Evolutionary conservation across 2,888 invertebrate species (phyloP), one percentile per base, ranked within the genome.

Genomic region (Lasioglossum lativentre): DNA sequence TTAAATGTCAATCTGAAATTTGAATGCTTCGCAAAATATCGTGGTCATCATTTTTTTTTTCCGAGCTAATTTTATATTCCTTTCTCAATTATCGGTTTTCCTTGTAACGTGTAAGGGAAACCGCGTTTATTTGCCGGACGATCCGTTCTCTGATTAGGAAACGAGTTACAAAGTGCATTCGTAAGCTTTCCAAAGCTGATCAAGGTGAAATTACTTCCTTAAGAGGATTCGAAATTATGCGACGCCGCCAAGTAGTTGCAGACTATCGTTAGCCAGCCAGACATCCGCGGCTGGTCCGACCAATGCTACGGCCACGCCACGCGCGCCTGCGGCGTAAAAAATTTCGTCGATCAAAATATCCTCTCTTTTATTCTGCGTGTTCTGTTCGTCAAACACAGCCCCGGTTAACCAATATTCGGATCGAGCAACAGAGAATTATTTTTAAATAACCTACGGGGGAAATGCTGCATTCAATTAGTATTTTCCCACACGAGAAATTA

Each of bases 211-310:
- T 34, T 27, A 34, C 63, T 34, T 38, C 8, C 14, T 63, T 74
- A 82, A 59, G 71, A 63, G 83, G 79, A 83, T 86, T 80, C 71
- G n/a, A 80, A 80, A 84, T 83, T 56, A 71, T 42, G n/a, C 76
- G 16, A 30, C 27, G 71, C 45, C 0, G 27, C 5, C 0, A 68
- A 81, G 86, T 85, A 74, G 82, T 81, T 66, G 30, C 2, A 77
- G 68, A 76, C 82, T 52, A n/a, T 71, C 63, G 23, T 52, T 79
- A 56, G 86, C 71, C 85, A 30, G 78, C 74, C 75, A 45, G n/a
- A 3, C 52, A 47, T 23, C 66, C 66, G 30, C 30, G 10, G 34
- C 19, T 30, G 81, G n/a, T 3, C 66, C 40, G 79, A 82, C 72
- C 75, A 59, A 59, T 59, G 66, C 59, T 19, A 63, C 59, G 23